A percentile compares a stretch with the other conserved stretches of the same genome.
These are phyloP conservation scores for Megaceryle alcyon DNA, from an alignment of 2,797 vertebrate species.

Conservation along the genomic window DNA sequence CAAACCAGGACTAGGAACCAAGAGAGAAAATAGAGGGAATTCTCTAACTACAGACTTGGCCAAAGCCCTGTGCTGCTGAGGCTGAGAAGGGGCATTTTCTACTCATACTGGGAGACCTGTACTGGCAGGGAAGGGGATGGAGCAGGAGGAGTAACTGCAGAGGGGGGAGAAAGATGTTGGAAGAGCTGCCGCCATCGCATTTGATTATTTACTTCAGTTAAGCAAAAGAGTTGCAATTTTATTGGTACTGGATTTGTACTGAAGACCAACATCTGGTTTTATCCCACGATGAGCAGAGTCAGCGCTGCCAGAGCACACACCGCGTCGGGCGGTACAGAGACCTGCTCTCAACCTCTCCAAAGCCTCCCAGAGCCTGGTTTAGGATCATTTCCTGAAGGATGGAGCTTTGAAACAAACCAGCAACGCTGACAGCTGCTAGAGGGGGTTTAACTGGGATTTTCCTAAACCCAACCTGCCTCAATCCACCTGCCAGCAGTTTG, in stretches of 20 bases:
- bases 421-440: neutral
- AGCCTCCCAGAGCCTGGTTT: neutral
- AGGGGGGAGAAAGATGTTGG: neutral
- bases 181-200: neutral
- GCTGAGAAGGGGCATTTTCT: neutral
- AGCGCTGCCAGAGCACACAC: accelerated
- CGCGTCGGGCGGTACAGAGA: accelerated
- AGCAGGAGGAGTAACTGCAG: neutral
- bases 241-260: neutral
- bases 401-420: neutral
- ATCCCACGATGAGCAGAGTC: neutral
- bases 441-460: neutral
- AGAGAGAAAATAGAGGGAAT: neutral
- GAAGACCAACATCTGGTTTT: neutral
- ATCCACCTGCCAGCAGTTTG: accelerated
- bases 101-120: neutral
- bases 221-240: neutral
- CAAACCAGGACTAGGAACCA: neutral
- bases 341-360: neutral
- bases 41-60: neutral
- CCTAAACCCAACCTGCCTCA: neutral
- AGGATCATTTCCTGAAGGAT: accelerated
- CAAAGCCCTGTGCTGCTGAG: accelerated
- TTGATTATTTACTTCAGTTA: neutral
- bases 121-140: neutral